Evolutionary conservation across 1,140 invertebrate genomes (phyloP), one percentile per base, ranked within the genome.

Genomic region (Calephelis virginiensis): DNA sequence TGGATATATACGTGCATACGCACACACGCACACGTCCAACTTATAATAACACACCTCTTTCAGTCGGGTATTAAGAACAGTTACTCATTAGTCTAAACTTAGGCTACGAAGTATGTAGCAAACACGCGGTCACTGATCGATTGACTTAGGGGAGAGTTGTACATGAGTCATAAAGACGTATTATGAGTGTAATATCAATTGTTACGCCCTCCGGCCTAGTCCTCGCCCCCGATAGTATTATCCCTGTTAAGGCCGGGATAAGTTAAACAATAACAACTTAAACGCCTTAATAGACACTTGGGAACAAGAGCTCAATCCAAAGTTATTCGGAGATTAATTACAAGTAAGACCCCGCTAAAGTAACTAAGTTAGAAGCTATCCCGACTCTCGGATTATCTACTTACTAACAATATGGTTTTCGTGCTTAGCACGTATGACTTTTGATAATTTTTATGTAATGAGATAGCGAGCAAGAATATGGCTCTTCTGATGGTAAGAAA

Each of bases 61-160:
- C 2, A 28, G 28, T 3, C 28, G 3, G 28, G 28, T 2, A 4
- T 28, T 28, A 28, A 28, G 5, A 28, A 28, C 5, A 28, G 28
- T 3, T 4, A 28, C 28, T 28, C 28, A 28, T 28, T 28, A 2
- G 28, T 28, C 28, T 3, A 3, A 28, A 28, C 28, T 28, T 28
- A 2, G 28, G 28, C 28, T 28, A 28, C 28, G 28, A 28, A 38
- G 28, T 37, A 40, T 66, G 64, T 37, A 14, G 11, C 56, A 28
- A n/a, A 48, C 48, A 47, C 66, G 49, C 48, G 48, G 56, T 66
- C 59, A 48, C 46, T 67, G 67, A 73, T 73, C 71, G 69, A 74
- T 74, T 71, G 69, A 12, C n/a, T 71, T 64, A 37, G 50, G 50
- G 11, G 28, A 14, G 40, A 47, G 49, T 66, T 46, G 28, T 63